Evolutionary conservation across 2,888 invertebrate genomes (phyloP).

Genomic region (Drepanosiphum platanoidis): DNA sequence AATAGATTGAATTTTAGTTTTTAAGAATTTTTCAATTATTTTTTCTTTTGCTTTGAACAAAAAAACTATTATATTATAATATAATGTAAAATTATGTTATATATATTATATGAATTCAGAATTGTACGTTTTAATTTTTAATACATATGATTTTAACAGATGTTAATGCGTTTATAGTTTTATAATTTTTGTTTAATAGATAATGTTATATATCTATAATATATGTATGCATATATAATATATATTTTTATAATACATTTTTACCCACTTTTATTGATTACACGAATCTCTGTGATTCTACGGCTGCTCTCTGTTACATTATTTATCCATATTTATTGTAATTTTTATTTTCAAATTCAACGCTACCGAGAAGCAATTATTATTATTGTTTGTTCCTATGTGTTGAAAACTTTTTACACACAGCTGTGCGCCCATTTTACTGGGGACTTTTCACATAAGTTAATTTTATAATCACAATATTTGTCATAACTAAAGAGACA

Average conservation of each 20-base stretch:
- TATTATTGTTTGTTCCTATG: not conserved
- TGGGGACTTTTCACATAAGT: no score
- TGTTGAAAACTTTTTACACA: not conserved
- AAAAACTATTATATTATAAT: no score
- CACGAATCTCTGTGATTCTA: not conserved
- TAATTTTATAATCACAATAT: not conserved
- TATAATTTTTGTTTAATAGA: constrained; percentile 42
- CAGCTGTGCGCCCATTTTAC: no score
- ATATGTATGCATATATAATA: not conserved
- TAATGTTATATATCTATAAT: not conserved
- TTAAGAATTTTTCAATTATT: constrained; percentile 3
- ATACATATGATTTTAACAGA: constrained; percentile 8
- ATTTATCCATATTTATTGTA: not conserved
- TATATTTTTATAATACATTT: not conserved
- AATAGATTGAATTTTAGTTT: not conserved
- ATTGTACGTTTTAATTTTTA: not conserved
- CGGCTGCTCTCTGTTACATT: not conserved
- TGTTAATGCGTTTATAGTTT: constrained; percentile 47
- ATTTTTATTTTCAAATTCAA: not conserved
- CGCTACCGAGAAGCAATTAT: not conserved
- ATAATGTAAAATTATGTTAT: constrained; percentile 37
- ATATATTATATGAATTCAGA: constrained; percentile 18
- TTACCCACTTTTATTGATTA: not conserved
- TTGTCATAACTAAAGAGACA: not conserved
- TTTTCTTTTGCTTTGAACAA: no score